Conservation (phyloP, 2,113 vertebrate genomes). For the Ailuropoda melanoleuca region DNA sequence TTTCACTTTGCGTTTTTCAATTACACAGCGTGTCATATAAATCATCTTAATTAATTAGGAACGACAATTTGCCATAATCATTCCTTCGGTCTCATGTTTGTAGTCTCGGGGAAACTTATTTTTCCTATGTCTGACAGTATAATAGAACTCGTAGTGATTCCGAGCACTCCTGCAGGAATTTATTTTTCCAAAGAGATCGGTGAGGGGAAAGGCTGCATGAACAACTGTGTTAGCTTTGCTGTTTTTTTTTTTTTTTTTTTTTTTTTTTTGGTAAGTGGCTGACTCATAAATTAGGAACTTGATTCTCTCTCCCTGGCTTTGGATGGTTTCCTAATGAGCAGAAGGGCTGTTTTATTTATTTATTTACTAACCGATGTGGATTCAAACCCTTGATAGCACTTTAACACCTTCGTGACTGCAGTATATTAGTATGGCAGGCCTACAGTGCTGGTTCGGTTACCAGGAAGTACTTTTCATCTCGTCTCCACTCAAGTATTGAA, state of each 20-base stretch:
- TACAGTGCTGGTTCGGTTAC: not conserved
- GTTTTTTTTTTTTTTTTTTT: not conserved
- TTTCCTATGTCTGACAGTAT: not conserved
- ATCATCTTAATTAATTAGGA: conserved; percentile 43
- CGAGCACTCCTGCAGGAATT: conserved; percentile 6
- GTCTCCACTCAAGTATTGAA: not conserved
- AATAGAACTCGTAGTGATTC: conserved; percentile 41
- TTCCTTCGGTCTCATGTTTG: conserved; percentile 15
- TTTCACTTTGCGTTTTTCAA: conserved; percentile 8
- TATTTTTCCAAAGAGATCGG: conserved; percentile 60
- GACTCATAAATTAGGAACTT: conserved; percentile 70
- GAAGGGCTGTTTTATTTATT: conserved; percentile 56
- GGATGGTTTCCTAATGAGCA: conserved; percentile 63
- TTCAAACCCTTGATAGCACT: conserved; percentile 45
- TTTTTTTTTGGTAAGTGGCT: not conserved
- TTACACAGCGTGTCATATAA: not conserved
- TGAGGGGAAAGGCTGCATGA: not conserved
- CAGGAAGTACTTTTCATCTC: conserved; percentile 46
- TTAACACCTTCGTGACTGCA: conserved; percentile 50
- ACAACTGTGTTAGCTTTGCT: not conserved
- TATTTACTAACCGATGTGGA: conserved; percentile 42
- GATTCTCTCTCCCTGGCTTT: conserved; percentile 50
- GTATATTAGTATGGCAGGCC: not conserved
- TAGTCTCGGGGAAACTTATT: conserved; percentile 37
- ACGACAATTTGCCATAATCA: conserved; percentile 25